These are phyloP conservation scores for Scaptomyza graminum DNA, from an alignment of 1,140 invertebrate species.

Conservation along the genomic window DNA sequence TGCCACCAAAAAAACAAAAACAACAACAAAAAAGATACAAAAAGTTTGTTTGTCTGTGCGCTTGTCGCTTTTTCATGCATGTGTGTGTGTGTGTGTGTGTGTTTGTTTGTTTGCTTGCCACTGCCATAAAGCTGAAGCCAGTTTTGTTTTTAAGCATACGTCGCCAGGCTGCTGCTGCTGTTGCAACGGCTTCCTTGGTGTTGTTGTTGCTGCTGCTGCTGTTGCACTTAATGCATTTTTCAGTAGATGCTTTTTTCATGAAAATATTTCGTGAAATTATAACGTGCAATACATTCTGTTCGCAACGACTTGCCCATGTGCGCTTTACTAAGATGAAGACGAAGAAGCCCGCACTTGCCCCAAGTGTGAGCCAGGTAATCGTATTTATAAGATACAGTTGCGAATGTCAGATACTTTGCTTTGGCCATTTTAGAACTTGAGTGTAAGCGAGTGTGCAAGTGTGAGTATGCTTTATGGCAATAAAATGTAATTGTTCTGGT, in stretches of 20 bases:
- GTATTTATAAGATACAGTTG: conserved; percentile 77
- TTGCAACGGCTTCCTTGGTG: conserved; percentile 53
- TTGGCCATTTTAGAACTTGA: conserved; percentile 49
- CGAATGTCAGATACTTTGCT: conserved; percentile 56
- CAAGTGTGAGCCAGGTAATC: conserved; percentile 56
- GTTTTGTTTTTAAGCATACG: conserved; percentile 69
- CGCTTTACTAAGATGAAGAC: conserved; percentile 28
- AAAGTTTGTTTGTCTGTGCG: conserved; percentile 44
- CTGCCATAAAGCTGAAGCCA: conserved; percentile 76
- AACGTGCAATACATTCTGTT: conserved; percentile 59
- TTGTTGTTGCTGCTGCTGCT: conserved; percentile 33
- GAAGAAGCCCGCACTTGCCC: conserved; percentile 6
- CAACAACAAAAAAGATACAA: conserved; percentile 40
- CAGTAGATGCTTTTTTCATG: conserved; percentile 74
- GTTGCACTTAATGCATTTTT: conserved; percentile 76
- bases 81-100: conserved; percentile 32
- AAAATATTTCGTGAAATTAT: conserved; percentile 81
- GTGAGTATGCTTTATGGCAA: conserved; percentile 8
- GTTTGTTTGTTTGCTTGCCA: conserved; percentile 69
- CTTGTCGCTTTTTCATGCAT: conserved; percentile 34
- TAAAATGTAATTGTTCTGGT: conserved; percentile 34
- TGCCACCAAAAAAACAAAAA: conserved; percentile 42
- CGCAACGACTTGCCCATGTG: conserved; percentile 33
- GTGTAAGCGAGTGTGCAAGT: conserved; percentile 13
- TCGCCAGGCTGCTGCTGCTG: conserved; percentile 27